Conservation (phyloP, 35 echinoderm and acorn worm species). For the Ptychodera flava region DNA sequence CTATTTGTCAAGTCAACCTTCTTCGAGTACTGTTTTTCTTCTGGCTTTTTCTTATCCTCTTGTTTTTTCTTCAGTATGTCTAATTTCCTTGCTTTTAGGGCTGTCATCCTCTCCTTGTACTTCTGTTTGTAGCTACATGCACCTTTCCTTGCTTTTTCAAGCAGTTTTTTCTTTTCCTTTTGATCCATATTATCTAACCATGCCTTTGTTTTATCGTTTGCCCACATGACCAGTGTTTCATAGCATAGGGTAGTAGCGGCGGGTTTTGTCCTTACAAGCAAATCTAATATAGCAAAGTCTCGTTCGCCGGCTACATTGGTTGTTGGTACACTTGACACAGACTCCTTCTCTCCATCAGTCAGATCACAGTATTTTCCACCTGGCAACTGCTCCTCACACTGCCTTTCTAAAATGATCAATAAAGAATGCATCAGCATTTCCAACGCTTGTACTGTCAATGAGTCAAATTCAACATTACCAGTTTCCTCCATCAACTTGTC, state of each 20-base stretch:
- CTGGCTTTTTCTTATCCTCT: not conserved
- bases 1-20: not conserved
- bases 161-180: too few relatives aligned
- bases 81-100: not conserved
- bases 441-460: conserved; percentile 10
- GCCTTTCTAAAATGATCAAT: conserved; percentile 19
- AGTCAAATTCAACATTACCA: conserved; percentile 5
- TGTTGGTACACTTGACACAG: conserved; percentile 9
- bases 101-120: too few relatives aligned
- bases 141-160: not conserved
- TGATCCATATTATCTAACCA: too few relatives aligned
- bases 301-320: conserved; percentile 19
- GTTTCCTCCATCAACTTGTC: conserved; percentile 21
- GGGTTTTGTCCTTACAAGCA: conserved; percentile 20
- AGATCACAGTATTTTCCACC: conserved; percentile 20
- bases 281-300: conserved; percentile 14
- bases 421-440: conserved; percentile 16
- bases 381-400: conserved; percentile 19
- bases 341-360: not conserved
- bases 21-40: not conserved
- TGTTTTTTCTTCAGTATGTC: not conserved
- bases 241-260: not conserved
- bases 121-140: not conserved
- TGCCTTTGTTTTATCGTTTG: too few relatives aligned
- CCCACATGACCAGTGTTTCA: too few relatives aligned